Conservation (phyloP, 1,140 invertebrate species). For the Mizuhopecten yessoensis region DNA sequence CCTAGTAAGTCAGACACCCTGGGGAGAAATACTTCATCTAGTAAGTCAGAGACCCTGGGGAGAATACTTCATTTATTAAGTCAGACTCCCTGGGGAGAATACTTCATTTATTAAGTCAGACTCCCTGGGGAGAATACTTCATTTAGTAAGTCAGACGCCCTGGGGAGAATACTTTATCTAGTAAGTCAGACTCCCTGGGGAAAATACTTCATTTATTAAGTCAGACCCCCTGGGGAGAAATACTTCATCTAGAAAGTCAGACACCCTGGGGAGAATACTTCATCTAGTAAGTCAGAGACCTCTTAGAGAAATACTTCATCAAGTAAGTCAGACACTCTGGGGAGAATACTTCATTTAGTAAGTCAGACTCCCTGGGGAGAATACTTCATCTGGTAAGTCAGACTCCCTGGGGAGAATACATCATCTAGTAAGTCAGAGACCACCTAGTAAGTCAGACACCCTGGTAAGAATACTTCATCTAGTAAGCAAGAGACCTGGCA, state of each 20-base stretch:
- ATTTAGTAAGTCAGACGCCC: no score
- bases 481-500: constrained; percentile 83
- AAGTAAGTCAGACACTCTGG: no score
- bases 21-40: not conserved
- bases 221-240: not conserved
- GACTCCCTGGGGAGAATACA: not conserved
- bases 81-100: not conserved
- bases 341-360: no score
- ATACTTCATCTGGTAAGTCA: not conserved
- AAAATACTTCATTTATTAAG: constrained; percentile 84
- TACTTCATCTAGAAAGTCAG: constrained; percentile 41
- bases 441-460: no score
- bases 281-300: constrained; percentile 77
- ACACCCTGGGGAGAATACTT: constrained; percentile 84
- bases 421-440: not conserved
- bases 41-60: not conserved
- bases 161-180: no score
- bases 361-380: not conserved
- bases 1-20: not conserved
- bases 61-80: no score
- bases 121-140: not conserved
- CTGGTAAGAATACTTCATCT: no score
- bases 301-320: no score
- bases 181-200: constrained; percentile 75
- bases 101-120: not conserved